A percentile compares a stretch with the other conserved stretches of the same genome.
Evolutionary conservation across 2,888 invertebrate genomes (phyloP).

Genomic region (Loripinus fragilis): DNA sequence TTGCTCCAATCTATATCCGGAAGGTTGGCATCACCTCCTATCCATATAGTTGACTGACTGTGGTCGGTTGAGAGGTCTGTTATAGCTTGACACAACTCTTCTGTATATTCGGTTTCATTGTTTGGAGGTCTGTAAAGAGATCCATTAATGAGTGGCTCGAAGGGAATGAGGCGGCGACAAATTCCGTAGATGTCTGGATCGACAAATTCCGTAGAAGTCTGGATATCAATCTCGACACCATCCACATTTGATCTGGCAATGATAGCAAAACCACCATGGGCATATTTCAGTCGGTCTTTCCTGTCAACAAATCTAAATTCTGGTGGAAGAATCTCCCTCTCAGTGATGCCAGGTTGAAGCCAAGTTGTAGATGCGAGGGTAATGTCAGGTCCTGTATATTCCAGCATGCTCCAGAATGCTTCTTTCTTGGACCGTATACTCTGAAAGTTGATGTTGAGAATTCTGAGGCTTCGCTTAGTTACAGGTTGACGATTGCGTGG

Average conservation of each 20-base stretch:
- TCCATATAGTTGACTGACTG: background rate
- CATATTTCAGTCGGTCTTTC: background rate
- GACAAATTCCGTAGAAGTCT: conserved; percentile 26
- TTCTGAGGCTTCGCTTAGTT: conserved; percentile 29
- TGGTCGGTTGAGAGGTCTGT: background rate
- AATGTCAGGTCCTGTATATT: conserved; percentile 31
- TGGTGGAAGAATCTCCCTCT: background rate
- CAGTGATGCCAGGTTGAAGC: background rate
- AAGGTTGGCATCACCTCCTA: conserved; percentile 1
- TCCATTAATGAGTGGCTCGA: conserved; percentile 36
- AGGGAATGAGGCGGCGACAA: background rate
- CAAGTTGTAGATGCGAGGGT: background rate
- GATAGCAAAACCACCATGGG: background rate
- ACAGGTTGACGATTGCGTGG: background rate
- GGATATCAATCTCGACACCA: conserved; percentile 17
- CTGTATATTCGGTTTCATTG: background rate
- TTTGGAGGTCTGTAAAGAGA: conserved; percentile 31
- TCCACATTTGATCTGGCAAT: conserved; percentile 24
- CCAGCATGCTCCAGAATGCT: conserved; percentile 43
- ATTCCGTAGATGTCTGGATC: conserved; percentile 36
- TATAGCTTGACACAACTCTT: background rate
- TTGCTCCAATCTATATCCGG: conserved; percentile 39
- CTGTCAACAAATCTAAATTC: background rate
- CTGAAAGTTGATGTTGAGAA: conserved; percentile 40
- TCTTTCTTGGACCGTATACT: conserved; percentile 39